Base-by-base conservation (phyloP, 2,888 invertebrate species). In the Neria commutata region DNA sequence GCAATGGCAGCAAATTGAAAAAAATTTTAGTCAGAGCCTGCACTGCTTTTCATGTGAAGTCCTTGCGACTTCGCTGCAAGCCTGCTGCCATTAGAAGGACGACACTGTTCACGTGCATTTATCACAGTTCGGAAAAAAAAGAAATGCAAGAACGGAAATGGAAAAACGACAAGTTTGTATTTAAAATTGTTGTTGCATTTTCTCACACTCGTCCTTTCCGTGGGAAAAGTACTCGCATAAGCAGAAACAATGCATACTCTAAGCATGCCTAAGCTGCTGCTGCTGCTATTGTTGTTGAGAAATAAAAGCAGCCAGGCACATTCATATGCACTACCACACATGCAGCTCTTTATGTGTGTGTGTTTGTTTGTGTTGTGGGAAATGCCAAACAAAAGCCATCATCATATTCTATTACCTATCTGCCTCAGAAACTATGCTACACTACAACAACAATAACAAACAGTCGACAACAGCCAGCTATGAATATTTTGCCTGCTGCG, bases 381-480 rank as follows among this genome's bases (percentile, higher is more conserved):
- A 42, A 42, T 42, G 42, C 42, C 4, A 42, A 42, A 42, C 42
- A 42, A 42, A 42, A 42, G 42, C 21, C 42, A 42, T 42, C 42
- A 42, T 42, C 42, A 42, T 42, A 42, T 42, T 42, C 42, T 19
- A 42, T 42, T 42, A 42, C 42, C 42, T 21, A 42, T 6, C 42
- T 17, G n/a, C n/a, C n/a, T 21, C 17, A 14, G 21, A 42, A 42
- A 42, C 19, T 19, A 42, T 42, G 42, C 42, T 14, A 37, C n/a
- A n/a, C 37, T 11, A 4, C n/a, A 6, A 19, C 42, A 17, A 5
- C 8, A 42, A 19, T 19, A n/a, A n/a, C n/a, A n/a, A n/a, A n/a
- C n/a, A n/a, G 42, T 21, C 19, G 42, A 42, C 42, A 42, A 42
- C 21, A 19, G 42, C 42, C 3, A 42, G 42, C 42, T 42, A 42